Conservation (phyloP, 2,888 invertebrate species). For the Spodoptera littoralis region DNA sequence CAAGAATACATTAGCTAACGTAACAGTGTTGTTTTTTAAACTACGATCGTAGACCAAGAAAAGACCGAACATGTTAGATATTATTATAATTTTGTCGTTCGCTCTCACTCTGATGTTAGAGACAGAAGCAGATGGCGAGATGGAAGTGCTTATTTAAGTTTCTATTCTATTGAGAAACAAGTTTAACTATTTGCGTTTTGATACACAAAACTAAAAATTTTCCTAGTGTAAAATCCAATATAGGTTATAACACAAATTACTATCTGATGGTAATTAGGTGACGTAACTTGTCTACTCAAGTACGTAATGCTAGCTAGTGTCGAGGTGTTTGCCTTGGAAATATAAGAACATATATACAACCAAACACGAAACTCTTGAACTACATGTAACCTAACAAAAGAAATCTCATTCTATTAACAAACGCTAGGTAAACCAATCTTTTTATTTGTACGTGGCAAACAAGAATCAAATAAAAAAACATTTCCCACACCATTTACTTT, state of each 20-base stretch:
- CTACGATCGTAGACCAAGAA: slow-evolving; percentile 11
- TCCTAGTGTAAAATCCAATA: too few relatives aligned
- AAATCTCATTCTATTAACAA: not conserved
- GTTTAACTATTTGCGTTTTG: too few relatives aligned
- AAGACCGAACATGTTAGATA: slow-evolving; percentile 42
- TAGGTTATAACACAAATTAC: too few relatives aligned
- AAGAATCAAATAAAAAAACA: slow-evolving; percentile 32
- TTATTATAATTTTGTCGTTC: slow-evolving; percentile 22
- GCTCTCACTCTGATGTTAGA: slow-evolving; percentile 26
- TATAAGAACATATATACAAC: not conserved
- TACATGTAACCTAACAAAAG: not conserved
- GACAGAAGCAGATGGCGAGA: slow-evolving; percentile 22
- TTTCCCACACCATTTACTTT: slow-evolving; percentile 25
- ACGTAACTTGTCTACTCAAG: not conserved
- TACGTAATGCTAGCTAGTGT: not conserved
- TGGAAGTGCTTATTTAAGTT: slow-evolving; percentile 14
- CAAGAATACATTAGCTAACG: slow-evolving; percentile 23
- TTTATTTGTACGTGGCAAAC: slow-evolving; percentile 13
- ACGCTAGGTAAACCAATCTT: not conserved
- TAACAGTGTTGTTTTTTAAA: slow-evolving; percentile 25
- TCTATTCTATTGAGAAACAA: not conserved
- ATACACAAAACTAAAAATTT: too few relatives aligned
- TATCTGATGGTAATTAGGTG: not conserved
- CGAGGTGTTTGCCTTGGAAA: slow-evolving; percentile 12
- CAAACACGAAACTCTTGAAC: not conserved